These are phyloP conservation scores for Umimayanthus kanabou DNA, from an alignment of 92 coral and sea anemone species.

Conservation along the genomic window DNA sequence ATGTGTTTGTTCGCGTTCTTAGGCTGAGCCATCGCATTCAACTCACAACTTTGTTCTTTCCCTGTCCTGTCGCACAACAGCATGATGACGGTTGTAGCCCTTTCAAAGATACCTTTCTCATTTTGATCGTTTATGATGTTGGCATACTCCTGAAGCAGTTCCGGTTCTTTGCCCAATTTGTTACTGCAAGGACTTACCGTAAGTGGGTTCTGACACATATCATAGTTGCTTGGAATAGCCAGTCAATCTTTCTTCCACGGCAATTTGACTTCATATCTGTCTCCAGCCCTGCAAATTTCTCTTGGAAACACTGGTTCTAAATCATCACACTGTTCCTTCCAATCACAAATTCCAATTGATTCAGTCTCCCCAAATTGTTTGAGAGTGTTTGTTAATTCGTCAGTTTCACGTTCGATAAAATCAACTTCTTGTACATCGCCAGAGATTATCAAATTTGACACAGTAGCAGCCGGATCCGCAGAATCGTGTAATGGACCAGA, in stretches of 20 bases:
- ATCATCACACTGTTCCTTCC: not conserved
- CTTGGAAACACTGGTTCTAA: not conserved
- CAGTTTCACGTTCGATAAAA: conserved; percentile 21
- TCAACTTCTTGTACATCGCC: conserved; percentile 22
- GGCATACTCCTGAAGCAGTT: conserved; percentile 57
- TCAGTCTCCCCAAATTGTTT: conserved; percentile 73
- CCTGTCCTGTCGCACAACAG: conserved; percentile 40
- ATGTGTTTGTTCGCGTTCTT: conserved; percentile 1
- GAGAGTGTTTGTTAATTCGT: conserved; percentile 49
- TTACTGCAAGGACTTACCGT: conserved; percentile 55
- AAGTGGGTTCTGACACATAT: conserved; percentile 56
- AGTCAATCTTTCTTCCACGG: conserved; percentile 65
- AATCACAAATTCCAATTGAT: conserved; percentile 32
- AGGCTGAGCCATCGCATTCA: conserved; percentile 38
- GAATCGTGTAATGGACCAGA: conserved; percentile 52
- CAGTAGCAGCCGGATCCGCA: conserved; percentile 21
- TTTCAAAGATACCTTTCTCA: conserved; percentile 56
- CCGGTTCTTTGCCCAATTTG: conserved; percentile 53
- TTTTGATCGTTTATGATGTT: conserved; percentile 64
- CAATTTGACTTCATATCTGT: conserved; percentile 59
- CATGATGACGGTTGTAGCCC: conserved; percentile 48
- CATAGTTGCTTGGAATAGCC: conserved; percentile 45
- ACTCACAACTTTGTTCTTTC: conserved; percentile 39
- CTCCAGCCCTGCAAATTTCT: conserved; percentile 10
- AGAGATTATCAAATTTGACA: conserved; percentile 43